phyloP scores from a whole-genome alignment of 2,888 invertebrate genomes.

The Amiota communis region DNA sequence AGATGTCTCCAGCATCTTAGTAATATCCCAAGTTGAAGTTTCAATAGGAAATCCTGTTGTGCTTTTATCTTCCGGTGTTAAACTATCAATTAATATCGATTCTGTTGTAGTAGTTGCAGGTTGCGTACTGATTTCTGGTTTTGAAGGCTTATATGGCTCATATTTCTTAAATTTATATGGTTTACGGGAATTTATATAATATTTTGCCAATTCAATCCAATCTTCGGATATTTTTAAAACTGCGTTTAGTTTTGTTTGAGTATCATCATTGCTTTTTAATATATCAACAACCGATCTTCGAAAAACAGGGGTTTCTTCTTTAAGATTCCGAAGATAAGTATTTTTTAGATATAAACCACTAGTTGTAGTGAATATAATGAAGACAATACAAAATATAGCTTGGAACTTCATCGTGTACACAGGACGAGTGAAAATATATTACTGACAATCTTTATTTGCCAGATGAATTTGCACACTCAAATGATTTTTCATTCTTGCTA shows the following conservation, averaged over 20 bases:
- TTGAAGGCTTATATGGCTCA: constrained; percentile 47
- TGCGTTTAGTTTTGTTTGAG: background rate
- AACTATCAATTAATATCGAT: too few species aligned
- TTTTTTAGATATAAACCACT: background rate
- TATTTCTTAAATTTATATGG: constrained; percentile 50
- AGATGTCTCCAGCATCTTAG: constrained; percentile 4
- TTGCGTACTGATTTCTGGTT: too few species aligned
- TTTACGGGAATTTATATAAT: constrained; percentile 47
- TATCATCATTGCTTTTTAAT: background rate
- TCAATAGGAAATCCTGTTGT: background rate
- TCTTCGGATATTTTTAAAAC: constrained; percentile 40
- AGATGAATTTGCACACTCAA: too few species aligned
- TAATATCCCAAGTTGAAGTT: constrained; percentile 25
- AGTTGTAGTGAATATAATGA: background rate
- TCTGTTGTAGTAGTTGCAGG: constrained; percentile 43
- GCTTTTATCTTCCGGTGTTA: too few species aligned
- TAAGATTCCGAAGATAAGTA: background rate
- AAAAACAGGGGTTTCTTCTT: background rate
- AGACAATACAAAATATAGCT: background rate
- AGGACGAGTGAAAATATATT: background rate
- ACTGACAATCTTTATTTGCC: constrained; percentile 1
- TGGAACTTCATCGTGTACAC: constrained; percentile 15
- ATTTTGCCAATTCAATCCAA: constrained; percentile 50
- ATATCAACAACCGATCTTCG: constrained; percentile 19
- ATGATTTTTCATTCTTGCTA: too few species aligned